Base-by-base conservation (phyloP, 1,140 invertebrate species). In the Hypothenemus hampei region DNA sequence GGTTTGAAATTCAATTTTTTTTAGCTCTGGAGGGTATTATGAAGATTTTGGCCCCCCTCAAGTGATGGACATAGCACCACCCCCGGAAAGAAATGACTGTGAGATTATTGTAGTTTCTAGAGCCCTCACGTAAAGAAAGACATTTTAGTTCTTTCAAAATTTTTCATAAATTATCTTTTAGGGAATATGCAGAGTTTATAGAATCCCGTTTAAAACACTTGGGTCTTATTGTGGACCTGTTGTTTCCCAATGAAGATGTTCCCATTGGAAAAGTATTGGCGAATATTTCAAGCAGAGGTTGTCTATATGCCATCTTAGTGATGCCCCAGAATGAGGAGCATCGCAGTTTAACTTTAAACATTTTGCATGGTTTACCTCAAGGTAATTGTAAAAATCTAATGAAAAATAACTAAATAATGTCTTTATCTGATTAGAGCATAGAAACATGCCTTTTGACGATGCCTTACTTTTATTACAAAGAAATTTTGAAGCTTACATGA, bases 381-480 rank as follows among this genome's bases (percentile, higher is more conserved):
- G 89, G 90, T 90, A 67, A 36, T n/a, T n/a, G 44, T 46, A 2
- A 1, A n/a, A 7, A 7, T 29, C 26, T 5, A 37, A 5, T 8
- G 26, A 31, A 13, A 2, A 31, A 31, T 31, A 2, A 8, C 13
- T 31, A 11, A 8, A 8, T 18, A 37, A 37, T 37, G 11, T 5
- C 36, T 18, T 13, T 7, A 37, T 11, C 21, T 21, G 2, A 43
- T 29, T 73, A 87, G 93, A 95, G 69, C 92, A 96, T 68, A 81
- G 92, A 58, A 94, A 97, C 72, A 95, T 96, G 89, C 91, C 91
- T 0, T 65, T 93, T n/a, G 89, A 94, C 45, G 90, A 94, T 73
- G 90, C 92, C 1, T 77, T 95, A 48, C 78, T 78, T 52, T 75
- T 95, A 31, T 77, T 96, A 23, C 77, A 78, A 16, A 78, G 84